Percentiles rank a stretch among this genome's conserved stretches.
Evolutionary conservation across 2,888 invertebrate species (phyloP).

Genomic region (Clanis bilineata): DNA sequence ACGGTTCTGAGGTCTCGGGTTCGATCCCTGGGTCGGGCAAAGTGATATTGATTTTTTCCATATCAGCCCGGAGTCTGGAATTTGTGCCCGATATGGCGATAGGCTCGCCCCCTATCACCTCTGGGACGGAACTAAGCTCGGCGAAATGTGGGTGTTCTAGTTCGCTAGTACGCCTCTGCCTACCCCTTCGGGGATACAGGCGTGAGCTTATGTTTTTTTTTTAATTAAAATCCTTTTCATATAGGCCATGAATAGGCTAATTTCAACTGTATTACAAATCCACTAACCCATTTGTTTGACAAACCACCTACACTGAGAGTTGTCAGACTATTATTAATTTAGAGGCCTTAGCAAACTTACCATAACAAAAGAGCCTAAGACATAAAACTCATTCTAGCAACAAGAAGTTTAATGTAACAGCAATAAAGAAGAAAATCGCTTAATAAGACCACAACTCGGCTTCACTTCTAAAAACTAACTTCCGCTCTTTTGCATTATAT

Average conservation of each 20-base stretch:
- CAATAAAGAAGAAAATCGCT: not conserved
- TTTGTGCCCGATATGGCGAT: too few species aligned
- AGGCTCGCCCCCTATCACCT: too few species aligned
- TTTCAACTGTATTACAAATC: not conserved
- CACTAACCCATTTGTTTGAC: not conserved
- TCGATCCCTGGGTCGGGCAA: too few species aligned
- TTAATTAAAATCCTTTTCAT: too few species aligned
- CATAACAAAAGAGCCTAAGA: not conserved
- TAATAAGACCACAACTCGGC: not conserved
- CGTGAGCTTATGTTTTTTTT: too few species aligned
- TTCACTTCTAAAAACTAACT: not conserved
- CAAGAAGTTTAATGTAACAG: not conserved
- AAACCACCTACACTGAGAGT: not conserved
- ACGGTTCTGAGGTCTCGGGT: too few species aligned
- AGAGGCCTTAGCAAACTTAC: not conserved
- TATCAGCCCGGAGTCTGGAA: too few species aligned
- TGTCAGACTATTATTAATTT: not conserved
- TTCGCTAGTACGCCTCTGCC: too few species aligned
- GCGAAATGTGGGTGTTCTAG: too few species aligned
- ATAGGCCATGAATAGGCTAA: not conserved
- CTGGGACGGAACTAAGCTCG: too few species aligned
- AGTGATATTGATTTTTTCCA: too few species aligned
- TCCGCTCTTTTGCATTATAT: constrained; percentile 1
- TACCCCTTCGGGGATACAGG: too few species aligned
- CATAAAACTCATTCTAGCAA: not conserved